A percentile compares a stretch with the other conserved stretches of the same genome.
Evolutionary conservation across 2,888 invertebrate species (phyloP).

Genomic region (Drosophila borealis): DNA sequence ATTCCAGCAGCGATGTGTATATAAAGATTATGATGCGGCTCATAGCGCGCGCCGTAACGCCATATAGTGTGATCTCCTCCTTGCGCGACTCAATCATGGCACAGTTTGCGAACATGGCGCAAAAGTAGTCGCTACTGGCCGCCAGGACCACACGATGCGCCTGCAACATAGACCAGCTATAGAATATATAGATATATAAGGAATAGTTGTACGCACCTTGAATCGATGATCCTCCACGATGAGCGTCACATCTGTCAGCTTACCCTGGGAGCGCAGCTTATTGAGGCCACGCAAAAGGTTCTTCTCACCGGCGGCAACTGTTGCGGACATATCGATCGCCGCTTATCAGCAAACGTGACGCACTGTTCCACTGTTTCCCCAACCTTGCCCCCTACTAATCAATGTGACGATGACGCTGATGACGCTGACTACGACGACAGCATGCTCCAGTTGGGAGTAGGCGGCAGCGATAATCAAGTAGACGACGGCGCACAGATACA

Average conservation of each 20-base stretch:
- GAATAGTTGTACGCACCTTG: slow-evolving; percentile 84
- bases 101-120: slow-evolving; percentile 89
- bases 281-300: slow-evolving; percentile 86
- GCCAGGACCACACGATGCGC: slow-evolving; percentile 90
- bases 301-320: slow-evolving; percentile 31
- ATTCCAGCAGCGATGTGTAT: slow-evolving; percentile 88
- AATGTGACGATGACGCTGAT: slow-evolving; percentile 28
- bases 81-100: slow-evolving; percentile 89
- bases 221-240: slow-evolving; percentile 88
- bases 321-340: slow-evolving; percentile 36
- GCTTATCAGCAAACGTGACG: slow-evolving; percentile 33
- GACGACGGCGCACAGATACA: slow-evolving; percentile 4
- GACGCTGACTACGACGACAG: slow-evolving; percentile 19
- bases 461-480: slow-evolving; percentile 15
- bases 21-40: slow-evolving; percentile 88
- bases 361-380: background rate
- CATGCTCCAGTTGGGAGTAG: slow-evolving; percentile 32
- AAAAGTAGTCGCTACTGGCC: slow-evolving; percentile 90
- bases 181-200: background rate
- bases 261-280: slow-evolving; percentile 87
- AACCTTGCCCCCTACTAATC: slow-evolving; percentile 37
- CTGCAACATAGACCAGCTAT: slow-evolving; percentile 66
- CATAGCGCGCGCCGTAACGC: slow-evolving; percentile 89
- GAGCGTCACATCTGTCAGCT: slow-evolving; percentile 89
- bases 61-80: slow-evolving; percentile 88